Evolutionary conservation across 2,888 invertebrate genomes (phyloP), one percentile per base, ranked within the genome.

Genomic region (Conus canariensis): DNA sequence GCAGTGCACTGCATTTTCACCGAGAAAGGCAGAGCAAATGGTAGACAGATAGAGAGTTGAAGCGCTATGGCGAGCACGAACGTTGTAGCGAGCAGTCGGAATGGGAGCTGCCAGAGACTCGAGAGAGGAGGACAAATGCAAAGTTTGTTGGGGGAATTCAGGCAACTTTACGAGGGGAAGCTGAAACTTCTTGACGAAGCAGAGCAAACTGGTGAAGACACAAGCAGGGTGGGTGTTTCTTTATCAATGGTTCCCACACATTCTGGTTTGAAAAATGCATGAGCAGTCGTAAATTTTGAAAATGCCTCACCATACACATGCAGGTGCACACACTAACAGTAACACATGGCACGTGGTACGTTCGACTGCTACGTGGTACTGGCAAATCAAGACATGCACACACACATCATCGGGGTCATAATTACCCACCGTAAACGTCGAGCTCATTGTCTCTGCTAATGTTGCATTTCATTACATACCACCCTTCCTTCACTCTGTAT

Each of bases 81-180:
- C 22, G 30, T 82, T 6, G 45, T 85, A n/a, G 56, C 89, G n/a
- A 87, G 45, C 45, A 45, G 45, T 45, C 45, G 90, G 9, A 85
- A 88, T n/a, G 88, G 86, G 7, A 58, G 14, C 16, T 19, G n/a
- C 19, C 70, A 60, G 22, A 94, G 93, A 90, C 16, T 16, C 14
- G 64, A 56, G 22, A 94, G 93, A 90, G 93, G 93, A 90, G 95
- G 95, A 19, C 95, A 95, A 88, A 95, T 96, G 95, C 95, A 95
- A 87, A 94, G 93, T 90, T 91, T 96, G 87, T 91, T 96, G 74
- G 95, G 94, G 56, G 95, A 95, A 92, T 96, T 96, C 91, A 95
- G 94, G 90, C 94, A 94, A 59, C 90, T 95, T 25, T 96, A 96
- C 90, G 95, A 95, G 91, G 94, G 94, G 22, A 94, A 94, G 91